Evolutionary conservation across 2,113 vertebrate genomes (phyloP).

Genomic region (Natator depressus): DNA sequence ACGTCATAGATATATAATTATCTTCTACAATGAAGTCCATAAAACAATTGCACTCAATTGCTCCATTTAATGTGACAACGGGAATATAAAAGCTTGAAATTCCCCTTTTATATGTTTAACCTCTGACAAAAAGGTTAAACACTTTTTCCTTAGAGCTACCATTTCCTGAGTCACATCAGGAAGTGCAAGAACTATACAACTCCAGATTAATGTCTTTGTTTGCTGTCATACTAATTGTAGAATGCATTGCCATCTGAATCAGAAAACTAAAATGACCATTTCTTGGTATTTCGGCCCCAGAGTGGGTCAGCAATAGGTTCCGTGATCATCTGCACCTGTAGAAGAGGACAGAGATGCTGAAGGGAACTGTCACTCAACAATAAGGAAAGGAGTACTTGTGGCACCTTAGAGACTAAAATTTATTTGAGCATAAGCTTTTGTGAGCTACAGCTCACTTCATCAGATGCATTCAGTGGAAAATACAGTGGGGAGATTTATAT

Average conservation of each 20-base stretch:
- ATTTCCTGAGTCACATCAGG: conserved; percentile 67
- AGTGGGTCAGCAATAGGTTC: conserved; percentile 32
- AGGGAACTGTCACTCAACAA: not conserved
- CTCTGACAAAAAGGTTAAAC: conserved; percentile 74
- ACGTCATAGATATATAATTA: not conserved
- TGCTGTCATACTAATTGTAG: conserved; percentile 31
- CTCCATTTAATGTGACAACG: conserved; percentile 53
- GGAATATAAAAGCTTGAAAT: conserved; percentile 61
- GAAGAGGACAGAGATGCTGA: conserved; percentile 23
- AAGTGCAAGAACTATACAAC: conserved; percentile 48
- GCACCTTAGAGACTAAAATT: no score
- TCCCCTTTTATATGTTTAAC: conserved; percentile 74
- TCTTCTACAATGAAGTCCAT: not conserved
- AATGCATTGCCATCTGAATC: conserved; percentile 33
- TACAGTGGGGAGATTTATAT: no score
- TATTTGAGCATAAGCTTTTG: no score
- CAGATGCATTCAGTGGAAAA: no score
- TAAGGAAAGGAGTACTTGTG: not conserved
- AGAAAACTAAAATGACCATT: conserved; percentile 44
- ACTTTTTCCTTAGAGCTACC: conserved; percentile 48
- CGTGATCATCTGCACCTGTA: not conserved
- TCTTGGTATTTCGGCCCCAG: conserved; percentile 50
- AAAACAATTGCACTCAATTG: not conserved
- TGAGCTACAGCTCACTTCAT: no score
- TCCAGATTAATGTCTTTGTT: conserved; percentile 34